phyloP scores from a whole-genome alignment of 2,113 vertebrate species.

The Barbus barbus region DNA sequence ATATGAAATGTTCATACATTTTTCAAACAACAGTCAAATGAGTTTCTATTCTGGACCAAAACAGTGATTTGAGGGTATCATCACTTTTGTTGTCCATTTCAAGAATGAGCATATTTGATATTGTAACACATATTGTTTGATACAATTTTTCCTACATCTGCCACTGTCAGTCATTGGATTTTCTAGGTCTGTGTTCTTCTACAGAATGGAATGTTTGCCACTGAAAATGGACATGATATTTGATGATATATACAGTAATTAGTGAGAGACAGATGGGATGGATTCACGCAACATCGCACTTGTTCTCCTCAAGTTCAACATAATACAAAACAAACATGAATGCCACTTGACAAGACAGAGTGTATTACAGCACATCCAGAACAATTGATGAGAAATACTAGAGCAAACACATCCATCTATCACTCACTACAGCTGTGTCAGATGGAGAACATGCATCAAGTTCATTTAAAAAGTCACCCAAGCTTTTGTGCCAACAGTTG shows the following conservation, averaged over 20 bases:
- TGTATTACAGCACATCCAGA: slow-evolving; percentile 4
- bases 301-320: neutral
- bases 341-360: neutral
- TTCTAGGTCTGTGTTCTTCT: neutral
- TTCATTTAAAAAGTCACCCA: no score
- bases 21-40: neutral
- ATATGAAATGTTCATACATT: neutral
- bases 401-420: slow-evolving; percentile 5
- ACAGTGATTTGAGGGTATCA: neutral
- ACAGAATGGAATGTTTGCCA: neutral
- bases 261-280: slow-evolving; percentile 2
- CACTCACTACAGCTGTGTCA: neutral
- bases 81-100: neutral
- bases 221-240: neutral
- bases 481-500: neutral
- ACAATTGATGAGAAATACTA: slow-evolving; percentile 4
- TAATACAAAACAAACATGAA: slow-evolving; percentile 24
- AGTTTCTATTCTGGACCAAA: neutral
- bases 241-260: neutral
- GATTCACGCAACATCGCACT: neutral
- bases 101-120: neutral
- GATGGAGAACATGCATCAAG: no score
- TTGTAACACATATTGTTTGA: neutral
- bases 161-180: neutral
- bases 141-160: neutral